These are phyloP conservation scores for Chrysomela aeneicollis DNA, from an alignment of 2,888 invertebrate genomes.

Conservation along the genomic window DNA sequence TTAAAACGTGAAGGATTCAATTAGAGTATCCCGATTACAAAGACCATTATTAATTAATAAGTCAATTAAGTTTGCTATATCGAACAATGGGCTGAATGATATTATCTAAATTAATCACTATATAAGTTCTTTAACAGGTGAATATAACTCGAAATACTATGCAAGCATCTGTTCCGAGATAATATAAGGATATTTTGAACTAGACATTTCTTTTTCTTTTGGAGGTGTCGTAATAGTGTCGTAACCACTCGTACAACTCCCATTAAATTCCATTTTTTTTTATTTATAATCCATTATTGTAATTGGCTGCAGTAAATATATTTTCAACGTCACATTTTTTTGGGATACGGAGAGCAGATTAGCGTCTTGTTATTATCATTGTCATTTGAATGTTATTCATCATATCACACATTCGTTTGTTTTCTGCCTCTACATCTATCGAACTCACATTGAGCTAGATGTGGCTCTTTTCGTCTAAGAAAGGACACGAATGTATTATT, in stretches of 20 bases:
- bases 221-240: constrained; percentile 47
- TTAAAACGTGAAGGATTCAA: constrained; percentile 14
- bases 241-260: constrained; percentile 51
- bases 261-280: constrained; percentile 43
- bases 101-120: background rate
- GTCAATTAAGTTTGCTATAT: constrained; percentile 15
- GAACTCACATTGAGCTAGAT: background rate
- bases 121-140: background rate
- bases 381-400: constrained; percentile 32
- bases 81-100: constrained; percentile 5
- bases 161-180: constrained; percentile 24
- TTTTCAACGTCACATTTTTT: constrained; percentile 28
- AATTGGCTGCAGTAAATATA: constrained; percentile 52
- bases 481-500: constrained; percentile 37
- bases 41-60: constrained; percentile 19
- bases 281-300: constrained; percentile 47
- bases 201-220: constrained; percentile 41
- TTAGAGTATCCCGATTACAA: constrained; percentile 16
- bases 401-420: constrained; percentile 36
- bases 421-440: constrained; percentile 17
- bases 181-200: constrained; percentile 22
- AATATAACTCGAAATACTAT: constrained; percentile 19
- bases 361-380: constrained; percentile 39
- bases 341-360: constrained; percentile 52
- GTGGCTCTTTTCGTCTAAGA: background rate